Conservation (phyloP, 2,113 vertebrate species). For the Petaurus breviceps region DNA sequence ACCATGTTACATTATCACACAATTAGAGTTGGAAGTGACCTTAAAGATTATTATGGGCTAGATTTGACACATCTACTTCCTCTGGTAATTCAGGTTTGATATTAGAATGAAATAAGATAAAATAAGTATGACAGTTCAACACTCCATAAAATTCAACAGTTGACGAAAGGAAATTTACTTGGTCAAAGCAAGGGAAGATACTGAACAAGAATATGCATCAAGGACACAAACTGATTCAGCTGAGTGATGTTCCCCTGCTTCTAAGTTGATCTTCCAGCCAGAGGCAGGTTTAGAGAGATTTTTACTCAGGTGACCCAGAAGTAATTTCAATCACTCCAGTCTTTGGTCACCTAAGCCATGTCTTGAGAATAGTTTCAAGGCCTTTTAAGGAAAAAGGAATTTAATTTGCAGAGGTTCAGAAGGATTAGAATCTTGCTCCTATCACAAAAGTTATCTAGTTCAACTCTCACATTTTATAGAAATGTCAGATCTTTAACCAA, state of each 20-base stretch:
- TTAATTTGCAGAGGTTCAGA: neutral
- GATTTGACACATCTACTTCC: neutral
- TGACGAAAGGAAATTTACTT: neutral
- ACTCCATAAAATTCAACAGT: neutral
- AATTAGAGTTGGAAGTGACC: neutral
- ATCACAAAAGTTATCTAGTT: neutral
- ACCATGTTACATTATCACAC: neutral
- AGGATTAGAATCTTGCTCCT: neutral
- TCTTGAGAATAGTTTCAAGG: neutral
- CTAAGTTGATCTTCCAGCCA: neutral
- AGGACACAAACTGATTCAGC: no score
- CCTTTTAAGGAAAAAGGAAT: neutral
- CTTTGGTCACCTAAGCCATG: neutral
- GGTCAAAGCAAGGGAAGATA: neutral
- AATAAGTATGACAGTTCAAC: neutral
- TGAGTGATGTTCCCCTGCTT: no score
- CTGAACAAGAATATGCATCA: no score
- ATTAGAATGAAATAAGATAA: neutral
- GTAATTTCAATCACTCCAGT: neutral
- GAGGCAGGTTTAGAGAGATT: neutral
- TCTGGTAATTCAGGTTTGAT: neutral
- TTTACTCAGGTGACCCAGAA: neutral
- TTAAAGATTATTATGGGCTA: neutral
- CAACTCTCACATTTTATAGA: neutral
- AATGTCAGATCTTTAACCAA: neutral